phyloP scores from a whole-genome alignment of 1,140 invertebrate species.

The Spodoptera litura region DNA sequence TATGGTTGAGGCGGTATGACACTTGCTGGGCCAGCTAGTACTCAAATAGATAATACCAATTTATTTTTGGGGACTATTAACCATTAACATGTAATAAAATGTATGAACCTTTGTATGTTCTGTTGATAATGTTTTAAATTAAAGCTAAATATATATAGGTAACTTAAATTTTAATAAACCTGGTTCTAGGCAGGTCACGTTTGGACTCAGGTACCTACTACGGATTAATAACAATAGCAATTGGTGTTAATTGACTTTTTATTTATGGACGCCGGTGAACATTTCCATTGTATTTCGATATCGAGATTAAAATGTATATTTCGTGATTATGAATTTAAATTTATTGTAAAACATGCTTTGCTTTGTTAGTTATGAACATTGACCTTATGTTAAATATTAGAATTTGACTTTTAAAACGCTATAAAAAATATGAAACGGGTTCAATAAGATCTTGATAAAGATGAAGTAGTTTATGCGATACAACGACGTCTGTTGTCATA shows the following conservation, averaged over 20 bases:
- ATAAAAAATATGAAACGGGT: constrained; percentile 23
- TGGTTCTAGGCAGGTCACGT: constrained; percentile 10
- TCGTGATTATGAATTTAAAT: constrained; percentile 17
- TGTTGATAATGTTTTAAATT: not conserved
- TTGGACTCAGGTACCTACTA: not conserved
- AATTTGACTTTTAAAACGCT: not conserved
- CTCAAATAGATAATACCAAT: no score
- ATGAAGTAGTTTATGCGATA: not conserved
- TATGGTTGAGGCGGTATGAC: no score
- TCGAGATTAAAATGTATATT: constrained; percentile 27
- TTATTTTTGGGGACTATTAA: no score
- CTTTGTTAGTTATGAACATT: constrained; percentile 11
- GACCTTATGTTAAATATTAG: constrained; percentile 12
- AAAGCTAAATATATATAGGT: not conserved
- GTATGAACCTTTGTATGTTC: no score
- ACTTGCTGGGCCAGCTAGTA: no score
- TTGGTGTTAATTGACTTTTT: constrained; percentile 14
- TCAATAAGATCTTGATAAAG: constrained; percentile 18
- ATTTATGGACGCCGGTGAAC: not conserved
- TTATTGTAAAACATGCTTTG: constrained; percentile 13
- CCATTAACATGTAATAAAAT: no score
- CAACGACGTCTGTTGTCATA: not conserved
- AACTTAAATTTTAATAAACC: not conserved
- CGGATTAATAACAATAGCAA: constrained; percentile 18
- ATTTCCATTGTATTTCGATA: constrained; percentile 26